These are phyloP conservation scores for Lamprotornis superbus DNA, from an alignment of 2,113 vertebrate species.

Conservation along the genomic window DNA sequence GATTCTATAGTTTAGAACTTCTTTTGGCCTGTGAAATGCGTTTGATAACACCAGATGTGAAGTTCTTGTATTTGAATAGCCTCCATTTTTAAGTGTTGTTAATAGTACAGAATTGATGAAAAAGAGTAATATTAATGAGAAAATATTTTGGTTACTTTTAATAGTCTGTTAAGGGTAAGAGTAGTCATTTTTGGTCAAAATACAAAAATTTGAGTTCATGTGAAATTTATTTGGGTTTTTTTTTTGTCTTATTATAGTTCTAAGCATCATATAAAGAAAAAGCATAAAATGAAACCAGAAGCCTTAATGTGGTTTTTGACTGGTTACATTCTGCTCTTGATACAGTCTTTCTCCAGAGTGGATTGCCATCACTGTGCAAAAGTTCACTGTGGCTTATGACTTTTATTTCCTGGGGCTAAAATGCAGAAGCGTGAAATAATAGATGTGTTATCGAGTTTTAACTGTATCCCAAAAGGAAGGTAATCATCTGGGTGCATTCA, in stretches of 20 bases:
- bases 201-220: background rate
- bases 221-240: background rate
- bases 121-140: background rate
- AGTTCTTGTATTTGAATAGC: background rate
- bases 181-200: background rate
- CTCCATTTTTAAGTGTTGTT: background rate
- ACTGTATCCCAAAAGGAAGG: background rate
- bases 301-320: background rate
- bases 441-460: background rate
- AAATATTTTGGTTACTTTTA: background rate
- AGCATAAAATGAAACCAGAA: background rate
- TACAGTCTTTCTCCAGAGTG: background rate
- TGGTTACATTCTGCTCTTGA: background rate
- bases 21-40: background rate
- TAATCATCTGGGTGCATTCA: background rate
- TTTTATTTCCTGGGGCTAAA: background rate
- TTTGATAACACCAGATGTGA: background rate
- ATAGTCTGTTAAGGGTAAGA: background rate
- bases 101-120: background rate
- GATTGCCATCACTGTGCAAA: background rate
- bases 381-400: background rate
- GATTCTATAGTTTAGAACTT: background rate
- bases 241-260: background rate
- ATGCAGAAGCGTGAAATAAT: background rate
- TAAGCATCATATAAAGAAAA: background rate